Evolutionary conservation across 2,797 vertebrate species (phyloP).

Genomic region (Ctenopoma multispine): DNA sequence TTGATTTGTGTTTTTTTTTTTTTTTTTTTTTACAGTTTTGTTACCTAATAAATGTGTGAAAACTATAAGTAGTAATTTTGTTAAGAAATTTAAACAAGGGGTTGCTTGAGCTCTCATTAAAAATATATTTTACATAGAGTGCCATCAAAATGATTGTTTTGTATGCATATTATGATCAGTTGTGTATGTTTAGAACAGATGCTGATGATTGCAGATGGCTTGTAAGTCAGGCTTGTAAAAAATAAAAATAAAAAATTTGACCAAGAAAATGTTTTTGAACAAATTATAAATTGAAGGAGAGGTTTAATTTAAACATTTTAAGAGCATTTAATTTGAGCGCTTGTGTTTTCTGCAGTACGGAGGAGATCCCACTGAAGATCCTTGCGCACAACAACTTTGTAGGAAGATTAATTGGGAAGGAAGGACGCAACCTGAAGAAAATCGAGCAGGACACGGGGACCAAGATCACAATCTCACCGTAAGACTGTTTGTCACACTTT

Average conservation of each 20-base stretch:
- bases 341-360: conserved; percentile 87
- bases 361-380: conserved; percentile 98
- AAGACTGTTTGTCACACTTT: conserved; percentile 67
- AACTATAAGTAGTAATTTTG: neutral
- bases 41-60: neutral
- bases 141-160: neutral
- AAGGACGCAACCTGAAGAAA: conserved; percentile 98
- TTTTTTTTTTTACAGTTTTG: too few relatives aligned
- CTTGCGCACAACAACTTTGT: conserved; percentile 99
- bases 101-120: too few relatives aligned
- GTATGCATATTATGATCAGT: neutral
- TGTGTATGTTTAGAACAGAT: neutral
- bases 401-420: conserved; percentile 97
- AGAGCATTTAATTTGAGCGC: neutral
- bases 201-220: neutral
- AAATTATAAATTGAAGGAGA: neutral
- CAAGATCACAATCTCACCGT: conserved; percentile 99
- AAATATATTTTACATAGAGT: too few relatives aligned
- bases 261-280: neutral
- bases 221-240: neutral
- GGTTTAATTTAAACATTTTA: neutral
- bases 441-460: conserved; percentile 97
- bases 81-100: too few relatives aligned
- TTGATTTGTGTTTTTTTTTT: neutral
- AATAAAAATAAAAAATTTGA: neutral